Base-by-base conservation (phyloP, 37 sponge, comb jelly and placozoan genomes). In the Eunapius fragilis region DNA sequence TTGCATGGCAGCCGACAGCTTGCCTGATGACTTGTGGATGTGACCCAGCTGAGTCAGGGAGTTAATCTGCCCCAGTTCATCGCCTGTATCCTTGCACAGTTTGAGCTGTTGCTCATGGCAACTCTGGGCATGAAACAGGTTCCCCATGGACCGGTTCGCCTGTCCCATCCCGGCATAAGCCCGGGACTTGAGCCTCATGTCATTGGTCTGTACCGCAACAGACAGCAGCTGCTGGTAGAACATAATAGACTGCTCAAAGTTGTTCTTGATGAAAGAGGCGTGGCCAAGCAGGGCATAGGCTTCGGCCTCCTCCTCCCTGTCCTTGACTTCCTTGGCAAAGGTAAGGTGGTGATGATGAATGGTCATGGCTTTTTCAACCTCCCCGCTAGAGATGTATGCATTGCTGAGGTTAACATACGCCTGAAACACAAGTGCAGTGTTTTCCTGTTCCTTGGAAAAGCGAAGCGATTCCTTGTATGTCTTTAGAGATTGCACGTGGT, bases 81-180 rank as follows among this genome's bases (percentile, higher is more conserved):
- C 94, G 9, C 78, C 84, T 24, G 89, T 72, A 37, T 96, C 88
- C 25, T 83, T 70, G 71, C 89, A 77, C 58, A 96, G 82, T 81
- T 93, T 93, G 79, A 93, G 85, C 81, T 96, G 94, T 80, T 93
- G 91, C 36, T 96, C 94, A 9, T 95, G 86, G 84, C 96, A 96
- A 81, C 90, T 91, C 89, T 92, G 96, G 0, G 98, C 98, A 75
- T 92, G 86, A 48, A 81, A 85, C 30, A 92, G 82, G 83, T 92
- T 88, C 4, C 87, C 86, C 93, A 94, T 83, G 25, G 89, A 86
- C 37, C 88, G 72, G 83, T 94, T 94, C 31, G 97, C 95, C 33
- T 92, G 91, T 0, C 96, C 98, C 91, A 98, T 94, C 17, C 94
- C 94, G 0, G 96, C 96, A 81, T 98, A 98, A 0, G 92, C 98